Conservation (phyloP, 2,113 vertebrate genomes). For the Dromaius novaehollandiae region DNA sequence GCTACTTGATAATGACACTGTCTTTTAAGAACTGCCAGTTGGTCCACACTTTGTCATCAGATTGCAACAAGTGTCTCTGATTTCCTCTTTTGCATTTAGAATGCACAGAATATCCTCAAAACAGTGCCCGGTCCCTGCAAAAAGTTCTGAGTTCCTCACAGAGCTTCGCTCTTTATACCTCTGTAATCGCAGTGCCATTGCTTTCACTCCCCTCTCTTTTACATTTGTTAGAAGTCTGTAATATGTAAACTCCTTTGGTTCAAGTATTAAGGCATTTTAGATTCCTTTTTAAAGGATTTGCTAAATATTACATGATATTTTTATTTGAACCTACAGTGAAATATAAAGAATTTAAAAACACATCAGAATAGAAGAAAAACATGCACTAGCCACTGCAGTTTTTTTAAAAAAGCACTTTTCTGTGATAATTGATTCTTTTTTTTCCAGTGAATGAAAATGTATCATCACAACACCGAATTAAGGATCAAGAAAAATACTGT, state of each 20-base stretch:
- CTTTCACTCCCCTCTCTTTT: not conserved
- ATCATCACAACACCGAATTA: slow-evolving; percentile 65
- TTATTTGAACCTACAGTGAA: slow-evolving; percentile 64
- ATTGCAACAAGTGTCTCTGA: not conserved
- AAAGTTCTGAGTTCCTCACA: not conserved
- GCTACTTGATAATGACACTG: not conserved
- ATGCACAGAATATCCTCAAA: not conserved
- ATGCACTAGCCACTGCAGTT: slow-evolving; percentile 75
- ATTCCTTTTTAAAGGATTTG: slow-evolving; percentile 74
- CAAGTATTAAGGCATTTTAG: slow-evolving; percentile 84
- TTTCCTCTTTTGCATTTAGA: fast-evolving
- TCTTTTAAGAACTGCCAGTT: not conserved
- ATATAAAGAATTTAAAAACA: slow-evolving; percentile 79
- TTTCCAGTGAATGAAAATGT: slow-evolving; percentile 21
- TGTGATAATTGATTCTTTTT: slow-evolving; percentile 34
- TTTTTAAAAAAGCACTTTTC: slow-evolving; percentile 66
- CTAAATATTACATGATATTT: slow-evolving; percentile 56
- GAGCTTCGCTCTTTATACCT: not conserved
- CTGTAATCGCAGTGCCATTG: not conserved
- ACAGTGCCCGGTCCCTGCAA: not conserved
- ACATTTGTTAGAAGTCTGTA: slow-evolving; percentile 7
- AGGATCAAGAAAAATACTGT: slow-evolving; percentile 70
- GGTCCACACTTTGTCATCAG: fast-evolving
- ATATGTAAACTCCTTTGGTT: slow-evolving; percentile 82
- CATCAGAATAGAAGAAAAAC: slow-evolving; percentile 65